Evolutionary conservation across 1,140 invertebrate species (phyloP).

Genomic region (Goniozus legneri): DNA sequence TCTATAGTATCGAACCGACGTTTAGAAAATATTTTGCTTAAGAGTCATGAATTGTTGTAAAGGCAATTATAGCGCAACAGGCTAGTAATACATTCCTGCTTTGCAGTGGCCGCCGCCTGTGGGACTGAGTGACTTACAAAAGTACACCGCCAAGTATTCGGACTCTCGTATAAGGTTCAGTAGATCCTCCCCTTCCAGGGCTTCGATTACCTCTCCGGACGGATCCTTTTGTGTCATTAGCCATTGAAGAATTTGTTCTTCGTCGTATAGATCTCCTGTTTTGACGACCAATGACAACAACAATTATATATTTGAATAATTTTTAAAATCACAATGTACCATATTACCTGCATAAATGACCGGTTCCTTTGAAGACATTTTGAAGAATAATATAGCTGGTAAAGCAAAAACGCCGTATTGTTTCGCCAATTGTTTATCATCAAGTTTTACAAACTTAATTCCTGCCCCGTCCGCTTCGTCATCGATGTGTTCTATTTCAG

Average conservation of each 20-base stretch:
- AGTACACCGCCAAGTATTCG: conserved; percentile 84
- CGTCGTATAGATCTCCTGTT: conserved; percentile 82
- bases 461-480: conserved; percentile 89
- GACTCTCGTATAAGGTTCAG: conserved; percentile 76
- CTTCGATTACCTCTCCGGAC: conserved; percentile 85
- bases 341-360: conserved; percentile 84
- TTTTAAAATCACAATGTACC: not conserved
- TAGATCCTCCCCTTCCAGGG: conserved; percentile 80
- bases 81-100: conserved; percentile 33
- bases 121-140: conserved; percentile 72
- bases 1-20: too few species aligned
- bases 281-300: not conserved
- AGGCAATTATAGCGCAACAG: conserved; percentile 14
- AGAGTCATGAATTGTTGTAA: too few species aligned
- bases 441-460: conserved; percentile 91
- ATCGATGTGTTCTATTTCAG: conserved; percentile 90
- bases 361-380: conserved; percentile 82
- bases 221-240: conserved; percentile 86
- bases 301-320: not conserved
- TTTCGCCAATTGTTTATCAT: conserved; percentile 82
- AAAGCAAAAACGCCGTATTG: conserved; percentile 84
- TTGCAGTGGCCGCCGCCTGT: conserved; percentile 16
- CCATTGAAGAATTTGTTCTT: conserved; percentile 86
- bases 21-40: too few species aligned
- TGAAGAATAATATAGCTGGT: conserved; percentile 86